These are phyloP conservation scores for Trichopria drosophilae DNA, from an alignment of 2,888 invertebrate genomes.

Conservation along the genomic window DNA sequence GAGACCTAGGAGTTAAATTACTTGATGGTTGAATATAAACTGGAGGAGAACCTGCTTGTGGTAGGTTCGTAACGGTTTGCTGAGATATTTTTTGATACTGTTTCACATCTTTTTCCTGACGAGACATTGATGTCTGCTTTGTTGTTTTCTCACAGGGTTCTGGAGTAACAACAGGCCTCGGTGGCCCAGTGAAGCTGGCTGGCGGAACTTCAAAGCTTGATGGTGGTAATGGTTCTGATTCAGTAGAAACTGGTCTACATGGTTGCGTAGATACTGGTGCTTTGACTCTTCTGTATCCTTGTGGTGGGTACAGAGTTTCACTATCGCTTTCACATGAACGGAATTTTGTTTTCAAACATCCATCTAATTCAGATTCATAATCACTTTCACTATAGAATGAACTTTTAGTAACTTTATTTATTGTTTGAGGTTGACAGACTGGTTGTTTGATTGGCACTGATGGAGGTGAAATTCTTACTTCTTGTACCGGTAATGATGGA, in stretches of 20 bases:
- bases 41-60: conserved; percentile 55
- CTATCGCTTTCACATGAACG: conserved; percentile 68
- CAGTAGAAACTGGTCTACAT: conserved; percentile 62
- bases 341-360: conserved; percentile 61
- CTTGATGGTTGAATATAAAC: conserved; percentile 50
- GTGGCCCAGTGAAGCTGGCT: conserved; percentile 44
- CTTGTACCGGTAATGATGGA: conserved; percentile 57
- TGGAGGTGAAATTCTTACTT: conserved; percentile 51
- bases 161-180: conserved; percentile 40
- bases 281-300: conserved; percentile 62
- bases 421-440: conserved; percentile 60
- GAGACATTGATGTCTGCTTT: conserved; percentile 43
- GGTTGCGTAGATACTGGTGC: conserved; percentile 59
- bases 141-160: conserved; percentile 42
- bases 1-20: conserved; percentile 48
- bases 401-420: conserved; percentile 63
- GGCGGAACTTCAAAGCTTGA: conserved; percentile 62
- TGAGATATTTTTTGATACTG: conserved; percentile 37
- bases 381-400: conserved; percentile 65
- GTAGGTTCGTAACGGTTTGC: conserved; percentile 39
- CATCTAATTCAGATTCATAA: conserved; percentile 69
- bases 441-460: conserved; percentile 55
- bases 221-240: conserved; percentile 63
- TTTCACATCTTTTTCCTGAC: conserved; percentile 47
- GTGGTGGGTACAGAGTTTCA: too few species aligned